These are phyloP conservation scores for Sthenelais limicola DNA, from an alignment of 2,888 invertebrate genomes.

Conservation along the genomic window DNA sequence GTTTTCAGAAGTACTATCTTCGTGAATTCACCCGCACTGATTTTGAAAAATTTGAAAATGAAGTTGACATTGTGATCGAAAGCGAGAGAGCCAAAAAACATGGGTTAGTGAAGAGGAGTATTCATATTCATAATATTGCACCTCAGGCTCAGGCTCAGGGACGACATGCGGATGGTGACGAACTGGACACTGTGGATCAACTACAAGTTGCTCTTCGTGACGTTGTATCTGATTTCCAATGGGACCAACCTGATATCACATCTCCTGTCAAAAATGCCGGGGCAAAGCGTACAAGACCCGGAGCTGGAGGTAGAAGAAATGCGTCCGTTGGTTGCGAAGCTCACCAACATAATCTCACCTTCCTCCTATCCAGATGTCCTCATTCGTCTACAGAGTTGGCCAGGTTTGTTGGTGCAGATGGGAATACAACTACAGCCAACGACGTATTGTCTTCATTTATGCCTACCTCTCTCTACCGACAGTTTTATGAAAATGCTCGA, in stretches of 20 bases:
- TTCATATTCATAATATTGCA: too few species aligned
- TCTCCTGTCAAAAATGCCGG: conserved; percentile 1
- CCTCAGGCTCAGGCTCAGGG: too few species aligned
- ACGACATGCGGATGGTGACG: neutral
- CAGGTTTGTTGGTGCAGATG: conserved; percentile 2
- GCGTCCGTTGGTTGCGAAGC: neutral
- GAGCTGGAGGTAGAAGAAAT: neutral
- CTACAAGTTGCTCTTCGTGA: conserved; percentile 32
- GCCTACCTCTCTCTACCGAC: conserved; percentile 17
- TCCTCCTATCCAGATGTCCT: conserved; percentile 21
- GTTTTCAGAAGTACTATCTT: conserved; percentile 16
- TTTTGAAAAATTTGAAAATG: conserved; percentile 26
- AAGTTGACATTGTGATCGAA: conserved; percentile 22
- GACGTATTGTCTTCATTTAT: conserved; percentile 22
- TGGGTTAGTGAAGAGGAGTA: conserved; percentile 4
- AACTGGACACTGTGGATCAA: conserved; percentile 14
- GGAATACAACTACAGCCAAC: conserved; percentile 10
- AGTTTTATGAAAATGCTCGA: conserved; percentile 25
- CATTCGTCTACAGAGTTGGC: neutral
- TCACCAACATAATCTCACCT: conserved; percentile 19
- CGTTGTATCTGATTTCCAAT: conserved; percentile 25
- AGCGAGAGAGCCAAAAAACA: conserved; percentile 13
- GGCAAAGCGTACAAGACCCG: neutral
- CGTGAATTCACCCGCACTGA: conserved; percentile 8
- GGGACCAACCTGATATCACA: conserved; percentile 17